Percentiles rank a stretch among this genome's conserved stretches.
Evolutionary conservation across 1,140 invertebrate genomes (phyloP).

Genomic region (Drosophila santomea): DNA sequence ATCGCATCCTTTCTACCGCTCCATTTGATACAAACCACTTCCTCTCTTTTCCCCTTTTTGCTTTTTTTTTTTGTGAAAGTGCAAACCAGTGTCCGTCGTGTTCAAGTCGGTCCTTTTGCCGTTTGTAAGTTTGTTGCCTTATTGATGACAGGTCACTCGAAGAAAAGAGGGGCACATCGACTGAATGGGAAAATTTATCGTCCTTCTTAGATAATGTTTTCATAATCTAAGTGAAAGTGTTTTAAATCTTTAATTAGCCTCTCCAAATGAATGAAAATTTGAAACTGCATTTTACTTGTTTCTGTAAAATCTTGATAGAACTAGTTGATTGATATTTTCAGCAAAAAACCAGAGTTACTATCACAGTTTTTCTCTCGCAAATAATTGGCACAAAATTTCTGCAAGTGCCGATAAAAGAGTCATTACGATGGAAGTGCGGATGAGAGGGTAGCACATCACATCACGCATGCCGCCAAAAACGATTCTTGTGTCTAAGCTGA

Average conservation of each 20-base stretch:
- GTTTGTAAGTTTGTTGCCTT: conserved; percentile 30
- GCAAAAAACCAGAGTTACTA: too few relatives aligned
- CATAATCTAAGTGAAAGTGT: too few relatives aligned
- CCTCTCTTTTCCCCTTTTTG: neutral
- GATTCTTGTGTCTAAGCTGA: conserved; percentile 54
- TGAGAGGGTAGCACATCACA: conserved; percentile 3
- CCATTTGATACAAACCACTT: neutral
- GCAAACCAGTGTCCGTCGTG: conserved; percentile 45
- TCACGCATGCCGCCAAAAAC: conserved; percentile 52
- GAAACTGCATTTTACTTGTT: too few relatives aligned
- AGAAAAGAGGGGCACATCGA: conserved; percentile 2
- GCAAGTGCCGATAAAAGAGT: conserved; percentile 4
- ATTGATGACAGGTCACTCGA: conserved; percentile 27
- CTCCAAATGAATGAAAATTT: too few relatives aligned
- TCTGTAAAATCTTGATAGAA: too few relatives aligned
- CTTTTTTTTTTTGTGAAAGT: conserved; percentile 19
- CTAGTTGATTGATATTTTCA: too few relatives aligned
- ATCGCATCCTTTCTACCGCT: conserved; percentile 19
- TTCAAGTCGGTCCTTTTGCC: conserved; percentile 3
- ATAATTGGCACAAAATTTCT: neutral
- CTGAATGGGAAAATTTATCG: neutral
- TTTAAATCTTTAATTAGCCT: too few relatives aligned
- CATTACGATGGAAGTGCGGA: neutral
- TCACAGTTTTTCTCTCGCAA: neutral
- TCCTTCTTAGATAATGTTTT: neutral